A percentile compares a stretch with the other conserved stretches of the same genome.
These are phyloP conservation scores for Sesia bembeciformis DNA, from an alignment of 2,888 invertebrate species.

Conservation along the genomic window DNA sequence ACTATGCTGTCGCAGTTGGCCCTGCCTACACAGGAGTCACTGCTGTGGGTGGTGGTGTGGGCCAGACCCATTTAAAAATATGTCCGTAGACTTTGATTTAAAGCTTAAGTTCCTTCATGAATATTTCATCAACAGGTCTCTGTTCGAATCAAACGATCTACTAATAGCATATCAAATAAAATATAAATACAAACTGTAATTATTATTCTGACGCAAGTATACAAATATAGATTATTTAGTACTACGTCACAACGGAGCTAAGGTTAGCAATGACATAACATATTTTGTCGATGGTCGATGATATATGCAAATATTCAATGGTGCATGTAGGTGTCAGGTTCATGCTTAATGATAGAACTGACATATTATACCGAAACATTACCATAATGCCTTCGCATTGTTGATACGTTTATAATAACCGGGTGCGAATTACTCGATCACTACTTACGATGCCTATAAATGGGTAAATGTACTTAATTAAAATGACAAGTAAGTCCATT, in stretches of 20 bases:
- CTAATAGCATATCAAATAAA: too few relatives aligned
- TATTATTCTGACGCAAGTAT: background rate
- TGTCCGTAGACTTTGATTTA: too few relatives aligned
- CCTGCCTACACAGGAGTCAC: too few relatives aligned
- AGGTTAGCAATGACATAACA: slow-evolving; percentile 40
- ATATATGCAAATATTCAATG: slow-evolving; percentile 28
- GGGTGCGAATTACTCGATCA: background rate
- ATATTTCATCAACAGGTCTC: too few relatives aligned
- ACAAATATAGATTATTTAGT: background rate
- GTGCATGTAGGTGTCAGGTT: slow-evolving; percentile 29
- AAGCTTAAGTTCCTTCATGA: too few relatives aligned
- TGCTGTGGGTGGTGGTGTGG: too few relatives aligned
- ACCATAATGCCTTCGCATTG: slow-evolving; percentile 21
- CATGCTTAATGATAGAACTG: background rate
- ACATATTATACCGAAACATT: slow-evolving; percentile 2
- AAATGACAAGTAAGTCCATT: too few relatives aligned
- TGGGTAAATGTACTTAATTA: too few relatives aligned
- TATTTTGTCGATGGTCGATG: slow-evolving; percentile 10
- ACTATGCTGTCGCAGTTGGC: too few relatives aligned
- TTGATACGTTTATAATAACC: slow-evolving; percentile 4
- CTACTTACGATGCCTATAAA: background rate
- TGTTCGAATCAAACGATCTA: too few relatives aligned
- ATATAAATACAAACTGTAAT: too few relatives aligned
- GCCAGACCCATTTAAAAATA: too few relatives aligned
- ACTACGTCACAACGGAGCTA: slow-evolving; percentile 8